phyloP scores from a whole-genome alignment of 2,113 vertebrate species.

The Oryzias melastigma region DNA sequence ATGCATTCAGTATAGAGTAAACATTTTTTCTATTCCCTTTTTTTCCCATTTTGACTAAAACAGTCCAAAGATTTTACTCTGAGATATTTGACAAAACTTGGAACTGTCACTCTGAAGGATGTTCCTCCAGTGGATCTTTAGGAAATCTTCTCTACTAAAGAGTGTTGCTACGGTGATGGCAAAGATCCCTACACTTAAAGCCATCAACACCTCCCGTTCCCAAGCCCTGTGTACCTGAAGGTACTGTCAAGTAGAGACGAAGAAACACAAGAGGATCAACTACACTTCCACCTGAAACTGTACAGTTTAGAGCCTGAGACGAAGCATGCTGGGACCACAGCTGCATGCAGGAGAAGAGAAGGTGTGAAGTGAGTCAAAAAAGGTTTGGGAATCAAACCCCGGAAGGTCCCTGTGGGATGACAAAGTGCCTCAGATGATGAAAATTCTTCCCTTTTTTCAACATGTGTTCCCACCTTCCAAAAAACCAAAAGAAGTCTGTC shows the following conservation, averaged over 20 bases:
- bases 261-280: slow-evolving; percentile 31
- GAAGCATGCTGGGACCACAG: slow-evolving; percentile 59
- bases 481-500: slow-evolving; percentile 6
- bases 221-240: slow-evolving; percentile 39
- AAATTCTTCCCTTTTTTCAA: slow-evolving; percentile 8
- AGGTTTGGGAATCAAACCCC: slow-evolving; percentile 12
- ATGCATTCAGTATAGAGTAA: slow-evolving; percentile 63
- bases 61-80: slow-evolving; percentile 31
- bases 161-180: slow-evolving; percentile 7
- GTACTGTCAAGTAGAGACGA: slow-evolving; percentile 40
- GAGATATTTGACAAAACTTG: slow-evolving; percentile 54
- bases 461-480: slow-evolving; percentile 19
- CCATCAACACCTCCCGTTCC: not conserved
- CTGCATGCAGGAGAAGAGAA: slow-evolving; percentile 53
- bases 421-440: slow-evolving; percentile 27
- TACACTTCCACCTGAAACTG: slow-evolving; percentile 37
- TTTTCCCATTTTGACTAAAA: slow-evolving; percentile 31
- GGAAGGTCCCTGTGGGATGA: slow-evolving; percentile 11
- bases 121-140: slow-evolving; percentile 42
- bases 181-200: not conserved
- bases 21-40: slow-evolving; percentile 49
- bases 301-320: slow-evolving; percentile 68
- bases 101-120: slow-evolving; percentile 11
- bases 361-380: slow-evolving; percentile 4
- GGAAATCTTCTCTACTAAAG: slow-evolving; percentile 20